Conservation (phyloP, 2,888 invertebrate genomes). For the Resseliella maxima region DNA sequence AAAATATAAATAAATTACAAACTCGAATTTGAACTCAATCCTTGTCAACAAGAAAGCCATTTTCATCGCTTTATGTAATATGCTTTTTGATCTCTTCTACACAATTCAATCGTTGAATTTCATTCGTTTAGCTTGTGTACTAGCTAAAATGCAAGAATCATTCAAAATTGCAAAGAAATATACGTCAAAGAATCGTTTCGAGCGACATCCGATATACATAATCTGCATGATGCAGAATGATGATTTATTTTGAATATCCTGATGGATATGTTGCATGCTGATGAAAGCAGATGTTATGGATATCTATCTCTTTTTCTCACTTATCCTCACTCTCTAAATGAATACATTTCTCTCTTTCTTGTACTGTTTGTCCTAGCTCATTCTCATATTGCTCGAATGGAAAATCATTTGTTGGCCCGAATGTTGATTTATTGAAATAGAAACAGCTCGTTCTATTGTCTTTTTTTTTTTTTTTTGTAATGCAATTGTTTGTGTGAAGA, state of each 20-base stretch:
- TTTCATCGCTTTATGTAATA: background rate
- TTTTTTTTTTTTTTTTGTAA: background rate
- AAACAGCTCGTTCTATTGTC: background rate
- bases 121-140: background rate
- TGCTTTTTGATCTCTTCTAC: background rate
- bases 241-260: conserved; percentile 44
- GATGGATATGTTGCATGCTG: background rate
- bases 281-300: background rate
- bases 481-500: conserved; percentile 2
- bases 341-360: background rate
- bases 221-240: conserved; percentile 29
- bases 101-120: background rate
- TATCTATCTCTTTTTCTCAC: too few relatives aligned
- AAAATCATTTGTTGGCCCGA: conserved; percentile 15
- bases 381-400: conserved; percentile 17
- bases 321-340: too few relatives aligned
- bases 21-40: too few relatives aligned
- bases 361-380: background rate
- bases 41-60: background rate
- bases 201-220: background rate
- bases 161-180: background rate
- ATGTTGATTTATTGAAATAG: conserved; percentile 34
- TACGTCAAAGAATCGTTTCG: conserved; percentile 33
- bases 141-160: background rate
- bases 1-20: background rate